A percentile compares a stretch with the other conserved stretches of the same genome.
These are phyloP conservation scores for Drosophila takahashii DNA, from an alignment of 1,140 invertebrate species.

Conservation along the genomic window DNA sequence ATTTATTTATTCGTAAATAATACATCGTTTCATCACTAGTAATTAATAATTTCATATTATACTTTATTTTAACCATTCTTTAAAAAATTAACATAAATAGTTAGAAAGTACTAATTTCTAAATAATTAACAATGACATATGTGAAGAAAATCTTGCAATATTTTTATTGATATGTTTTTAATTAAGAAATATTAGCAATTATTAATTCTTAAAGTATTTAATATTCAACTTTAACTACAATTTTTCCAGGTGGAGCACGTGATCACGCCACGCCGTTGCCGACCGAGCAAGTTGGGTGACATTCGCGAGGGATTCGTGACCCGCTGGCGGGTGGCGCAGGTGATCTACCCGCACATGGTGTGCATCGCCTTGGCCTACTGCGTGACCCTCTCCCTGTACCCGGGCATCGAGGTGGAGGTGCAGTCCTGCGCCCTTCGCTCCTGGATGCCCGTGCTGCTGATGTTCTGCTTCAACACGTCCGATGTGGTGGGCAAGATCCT, in stretches of 20 bases:
- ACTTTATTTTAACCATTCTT: no score
- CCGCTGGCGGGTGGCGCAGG: slow-evolving; percentile 91
- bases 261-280: slow-evolving; percentile 87
- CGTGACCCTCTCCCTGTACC: slow-evolving; percentile 94
- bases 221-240: not conserved
- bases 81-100: no score
- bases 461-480: slow-evolving; percentile 94
- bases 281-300: slow-evolving; percentile 83
- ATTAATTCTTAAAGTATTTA: no score
- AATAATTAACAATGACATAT: no score
- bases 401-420: slow-evolving; percentile 95
- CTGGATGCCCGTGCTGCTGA: slow-evolving; percentile 96
- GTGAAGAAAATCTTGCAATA: no score
- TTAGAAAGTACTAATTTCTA: no score
- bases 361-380: slow-evolving; percentile 94
- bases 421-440: slow-evolving; percentile 91
- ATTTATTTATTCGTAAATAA: no score
- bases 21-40: no score
- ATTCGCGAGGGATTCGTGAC: slow-evolving; percentile 87
- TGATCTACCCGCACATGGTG: slow-evolving; percentile 95
- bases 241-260: slow-evolving; percentile 89
- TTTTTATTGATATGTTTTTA: no score
- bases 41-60: no score
- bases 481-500: slow-evolving; percentile 94
- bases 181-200: no score